A percentile compares a stretch with the other conserved stretches of the same genome.
These are phyloP conservation scores for Mus pahari DNA, from an alignment of 2,113 vertebrate genomes.

Conservation along the genomic window DNA sequence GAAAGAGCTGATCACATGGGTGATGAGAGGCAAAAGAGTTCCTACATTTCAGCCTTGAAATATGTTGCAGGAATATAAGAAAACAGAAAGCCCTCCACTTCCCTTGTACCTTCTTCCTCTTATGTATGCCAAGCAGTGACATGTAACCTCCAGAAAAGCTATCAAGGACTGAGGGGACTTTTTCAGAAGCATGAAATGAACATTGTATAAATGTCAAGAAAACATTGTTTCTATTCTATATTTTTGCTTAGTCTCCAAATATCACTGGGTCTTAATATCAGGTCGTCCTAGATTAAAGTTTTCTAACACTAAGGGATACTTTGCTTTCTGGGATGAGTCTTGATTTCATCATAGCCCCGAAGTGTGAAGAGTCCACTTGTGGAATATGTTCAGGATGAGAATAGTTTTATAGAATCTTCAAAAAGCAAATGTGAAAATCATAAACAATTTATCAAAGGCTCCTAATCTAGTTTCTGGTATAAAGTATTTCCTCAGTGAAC, in stretches of 20 bases:
- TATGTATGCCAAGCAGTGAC: neutral
- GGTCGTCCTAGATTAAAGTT: neutral
- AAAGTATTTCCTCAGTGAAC: constrained; percentile 12
- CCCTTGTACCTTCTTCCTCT: neutral
- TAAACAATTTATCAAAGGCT: constrained; percentile 30
- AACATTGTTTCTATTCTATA: neutral
- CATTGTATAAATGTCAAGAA: neutral
- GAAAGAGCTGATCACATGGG: neutral
- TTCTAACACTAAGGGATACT: neutral
- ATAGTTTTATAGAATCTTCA: constrained; percentile 23
- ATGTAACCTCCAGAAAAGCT: neutral
- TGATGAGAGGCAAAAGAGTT: neutral
- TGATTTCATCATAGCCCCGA: neutral
- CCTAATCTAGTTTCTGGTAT: neutral
- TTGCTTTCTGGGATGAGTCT: neutral
- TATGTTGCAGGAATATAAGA: neutral
- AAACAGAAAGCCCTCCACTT: neutral
- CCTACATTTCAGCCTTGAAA: neutral
- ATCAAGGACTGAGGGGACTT: neutral
- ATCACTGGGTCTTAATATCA: constrained; percentile 17
- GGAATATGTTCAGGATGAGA: neutral
- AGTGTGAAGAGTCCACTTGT: neutral
- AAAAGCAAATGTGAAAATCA: constrained; percentile 20
- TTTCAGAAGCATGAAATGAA: constrained; percentile 8
- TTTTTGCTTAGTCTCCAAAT: constrained; percentile 31